Conservation (phyloP, 2,113 vertebrate genomes). For the Paracanthobrama guichenoti region DNA sequence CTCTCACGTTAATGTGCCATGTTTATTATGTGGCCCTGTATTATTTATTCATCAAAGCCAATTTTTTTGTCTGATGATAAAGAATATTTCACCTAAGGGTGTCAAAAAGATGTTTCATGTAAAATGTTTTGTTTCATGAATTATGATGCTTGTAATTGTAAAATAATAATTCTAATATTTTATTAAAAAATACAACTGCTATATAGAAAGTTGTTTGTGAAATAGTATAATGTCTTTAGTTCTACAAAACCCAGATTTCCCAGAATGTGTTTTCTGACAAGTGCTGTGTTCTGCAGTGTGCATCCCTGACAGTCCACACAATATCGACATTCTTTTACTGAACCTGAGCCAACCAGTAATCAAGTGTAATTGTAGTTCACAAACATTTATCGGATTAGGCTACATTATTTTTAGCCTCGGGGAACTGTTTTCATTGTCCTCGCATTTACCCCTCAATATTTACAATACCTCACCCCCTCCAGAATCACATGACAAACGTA, state of each 20-base stretch:
- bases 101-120: not conserved
- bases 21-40: not conserved
- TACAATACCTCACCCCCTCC: constrained; percentile 63
- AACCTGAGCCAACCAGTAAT: constrained; percentile 65
- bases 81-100: not conserved
- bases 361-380: constrained; percentile 66
- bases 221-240: not conserved
- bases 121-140: not conserved
- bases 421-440: constrained; percentile 63
- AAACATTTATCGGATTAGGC: constrained; percentile 71
- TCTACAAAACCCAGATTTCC: not conserved
- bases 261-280: not conserved
- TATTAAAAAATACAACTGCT: not conserved
- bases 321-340: constrained; percentile 61
- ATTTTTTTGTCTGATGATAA: not conserved
- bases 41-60: not conserved
- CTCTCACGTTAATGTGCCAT: too few species aligned
- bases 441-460: constrained; percentile 45
- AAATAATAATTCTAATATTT: not conserved
- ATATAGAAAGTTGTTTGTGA: not conserved
- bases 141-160: not conserved
- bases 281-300: constrained; percentile 10
- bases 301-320: constrained; percentile 54
- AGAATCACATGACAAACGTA: constrained; percentile 63
- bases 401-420: constrained; percentile 70